Conservation (phyloP, 2,113 vertebrate species). For the Glareola pratincola region DNA sequence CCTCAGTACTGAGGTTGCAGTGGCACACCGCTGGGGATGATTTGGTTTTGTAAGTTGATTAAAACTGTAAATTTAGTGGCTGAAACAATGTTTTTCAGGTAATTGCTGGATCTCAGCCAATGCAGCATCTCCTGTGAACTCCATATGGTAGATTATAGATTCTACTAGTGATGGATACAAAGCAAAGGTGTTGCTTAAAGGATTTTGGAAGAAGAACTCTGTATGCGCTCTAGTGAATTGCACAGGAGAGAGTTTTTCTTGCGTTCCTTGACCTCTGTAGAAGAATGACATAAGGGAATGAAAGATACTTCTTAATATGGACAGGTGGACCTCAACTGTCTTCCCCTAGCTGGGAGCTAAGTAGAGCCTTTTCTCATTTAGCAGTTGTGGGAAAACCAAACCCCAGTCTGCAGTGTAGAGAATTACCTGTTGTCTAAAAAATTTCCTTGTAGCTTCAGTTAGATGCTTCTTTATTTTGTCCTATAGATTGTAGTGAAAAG, state of each 20-base stretch:
- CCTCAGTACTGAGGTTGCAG: neutral
- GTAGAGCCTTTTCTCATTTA: neutral
- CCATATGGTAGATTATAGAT: neutral
- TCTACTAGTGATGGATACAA: neutral
- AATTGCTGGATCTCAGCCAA: slow-evolving; percentile 53
- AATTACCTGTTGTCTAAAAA: neutral
- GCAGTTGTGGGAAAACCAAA: neutral
- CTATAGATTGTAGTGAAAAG: neutral
- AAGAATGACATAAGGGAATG: neutral
- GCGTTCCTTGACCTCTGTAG: neutral
- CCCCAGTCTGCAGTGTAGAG: neutral
- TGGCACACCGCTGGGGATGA: neutral
- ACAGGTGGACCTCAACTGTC: neutral
- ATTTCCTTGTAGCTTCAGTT: neutral
- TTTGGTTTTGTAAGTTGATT: slow-evolving; percentile 43
- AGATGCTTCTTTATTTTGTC: neutral
- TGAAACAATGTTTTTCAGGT: slow-evolving; percentile 39
- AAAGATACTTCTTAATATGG: neutral
- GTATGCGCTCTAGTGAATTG: neutral
- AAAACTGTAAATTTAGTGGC: slow-evolving; percentile 20
- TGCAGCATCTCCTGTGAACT: neutral
- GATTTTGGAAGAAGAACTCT: neutral
- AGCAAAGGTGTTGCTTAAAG: neutral
- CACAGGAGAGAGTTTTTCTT: neutral
- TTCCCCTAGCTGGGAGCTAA: neutral